A percentile compares a stretch with the other conserved stretches of the same genome.
Conservation (phyloP, 2,888 invertebrate species). For the Amphipyra berbera region DNA sequence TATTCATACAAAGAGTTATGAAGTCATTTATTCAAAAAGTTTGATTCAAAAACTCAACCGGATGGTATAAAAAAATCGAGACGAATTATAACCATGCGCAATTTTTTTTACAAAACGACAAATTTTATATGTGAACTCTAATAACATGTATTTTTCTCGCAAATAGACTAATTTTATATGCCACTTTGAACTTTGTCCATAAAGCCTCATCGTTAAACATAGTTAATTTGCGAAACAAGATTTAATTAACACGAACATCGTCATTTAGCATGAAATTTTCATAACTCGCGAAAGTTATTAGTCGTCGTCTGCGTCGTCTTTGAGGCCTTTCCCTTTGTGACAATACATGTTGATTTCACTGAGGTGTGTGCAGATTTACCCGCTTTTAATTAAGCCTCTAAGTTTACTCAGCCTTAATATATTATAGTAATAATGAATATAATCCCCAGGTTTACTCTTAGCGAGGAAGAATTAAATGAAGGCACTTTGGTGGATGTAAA, state of each 20-base stretch:
- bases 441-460: constrained; percentile 50
- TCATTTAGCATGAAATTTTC: constrained; percentile 48
- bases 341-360: constrained; percentile 47
- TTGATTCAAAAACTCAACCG: constrained; percentile 9
- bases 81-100: no score
- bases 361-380: constrained; percentile 57
- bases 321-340: constrained; percentile 39
- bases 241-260: constrained; percentile 53
- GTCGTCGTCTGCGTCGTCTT: constrained; percentile 29
- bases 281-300: constrained; percentile 51
- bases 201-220: constrained; percentile 9
- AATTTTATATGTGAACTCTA: no score
- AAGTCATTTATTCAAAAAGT: constrained; percentile 40
- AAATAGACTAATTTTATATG: constrained; percentile 1
- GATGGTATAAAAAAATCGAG: neutral
- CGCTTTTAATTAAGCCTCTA: constrained; percentile 68
- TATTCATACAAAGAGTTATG: constrained; percentile 24
- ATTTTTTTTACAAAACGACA: no score
- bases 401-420: constrained; percentile 62
- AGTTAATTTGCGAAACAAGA: constrained; percentile 39
- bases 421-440: constrained; percentile 64
- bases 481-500: constrained; percentile 47
- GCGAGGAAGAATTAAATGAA: constrained; percentile 55
- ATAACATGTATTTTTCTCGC: no score
- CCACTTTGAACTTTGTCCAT: constrained; percentile 4